Evolutionary conservation across 2,888 invertebrate species (phyloP).

Genomic region (Griposia aprilina): DNA sequence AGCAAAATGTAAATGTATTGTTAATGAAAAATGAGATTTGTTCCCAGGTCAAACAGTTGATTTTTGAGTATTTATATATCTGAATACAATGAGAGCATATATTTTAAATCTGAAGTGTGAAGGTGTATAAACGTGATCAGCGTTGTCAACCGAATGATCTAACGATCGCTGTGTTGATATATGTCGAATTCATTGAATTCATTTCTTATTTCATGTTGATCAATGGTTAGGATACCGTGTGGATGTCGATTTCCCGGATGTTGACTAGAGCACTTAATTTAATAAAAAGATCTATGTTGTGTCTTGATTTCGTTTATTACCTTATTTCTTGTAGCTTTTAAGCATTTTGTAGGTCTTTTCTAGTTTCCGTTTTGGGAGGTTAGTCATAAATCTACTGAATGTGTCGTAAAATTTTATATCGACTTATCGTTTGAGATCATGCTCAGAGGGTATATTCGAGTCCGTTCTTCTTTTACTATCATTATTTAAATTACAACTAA

Average conservation of each 20-base stretch:
- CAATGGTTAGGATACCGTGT: constrained; percentile 1
- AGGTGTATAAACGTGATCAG: constrained; percentile 59
- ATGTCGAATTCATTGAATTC: constrained; percentile 58
- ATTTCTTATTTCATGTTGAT: constrained; percentile 41
- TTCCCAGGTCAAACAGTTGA: background rate
- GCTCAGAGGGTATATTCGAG: background rate
- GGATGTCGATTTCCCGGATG: constrained; percentile 54
- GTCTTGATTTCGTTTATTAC: constrained; percentile 20
- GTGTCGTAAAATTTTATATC: constrained; percentile 5
- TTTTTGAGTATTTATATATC: background rate
- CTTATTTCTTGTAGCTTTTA: constrained; percentile 19
- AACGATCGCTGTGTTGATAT: constrained; percentile 57
- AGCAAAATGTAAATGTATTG: background rate
- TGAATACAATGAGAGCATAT: constrained; percentile 32
- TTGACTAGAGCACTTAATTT: constrained; percentile 1
- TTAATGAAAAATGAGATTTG: background rate
- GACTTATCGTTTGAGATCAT: background rate
- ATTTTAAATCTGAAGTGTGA: constrained; percentile 51
- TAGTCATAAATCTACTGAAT: constrained; percentile 19
- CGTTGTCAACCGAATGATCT: constrained; percentile 63
- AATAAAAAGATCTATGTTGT: constrained; percentile 5
- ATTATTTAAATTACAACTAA: background rate
- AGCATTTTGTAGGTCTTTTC: background rate
- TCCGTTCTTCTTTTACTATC: background rate
- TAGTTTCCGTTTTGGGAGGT: constrained; percentile 12